These are phyloP conservation scores for Drosophila gunungcola DNA, from an alignment of 1,140 invertebrate genomes.

Conservation along the genomic window DNA sequence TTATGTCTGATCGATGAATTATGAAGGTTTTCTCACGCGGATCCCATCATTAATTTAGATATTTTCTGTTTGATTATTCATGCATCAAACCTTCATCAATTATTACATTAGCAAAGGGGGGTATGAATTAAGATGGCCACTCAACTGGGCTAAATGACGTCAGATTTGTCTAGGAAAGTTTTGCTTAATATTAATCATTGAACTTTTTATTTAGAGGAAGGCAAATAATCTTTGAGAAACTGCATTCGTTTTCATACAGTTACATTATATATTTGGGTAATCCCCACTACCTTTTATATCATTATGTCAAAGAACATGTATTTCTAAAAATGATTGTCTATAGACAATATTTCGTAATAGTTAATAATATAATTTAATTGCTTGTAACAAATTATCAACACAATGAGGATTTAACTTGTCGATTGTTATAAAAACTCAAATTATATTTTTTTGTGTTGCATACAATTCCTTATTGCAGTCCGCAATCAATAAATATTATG, in stretches of 20 bases:
- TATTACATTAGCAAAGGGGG: constrained; percentile 6
- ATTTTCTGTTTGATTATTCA: constrained; percentile 21
- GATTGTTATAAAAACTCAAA: not conserved
- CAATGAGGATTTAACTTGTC: not conserved
- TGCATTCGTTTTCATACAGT: not conserved
- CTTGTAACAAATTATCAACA: not conserved
- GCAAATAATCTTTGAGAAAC: constrained; percentile 1
- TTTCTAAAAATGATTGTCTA: not conserved
- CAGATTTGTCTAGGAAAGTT: not conserved
- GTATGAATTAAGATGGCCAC: not conserved
- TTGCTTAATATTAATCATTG: constrained; percentile 7
- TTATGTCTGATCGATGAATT: constrained; percentile 75
- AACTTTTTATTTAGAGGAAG: not conserved
- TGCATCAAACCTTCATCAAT: constrained; percentile 24
- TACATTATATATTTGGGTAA: not conserved
- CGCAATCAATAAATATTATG: no score
- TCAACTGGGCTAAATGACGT: not conserved
- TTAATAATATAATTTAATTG: constrained; percentile 15
- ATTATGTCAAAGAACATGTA: not conserved
- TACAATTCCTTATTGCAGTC: no score
- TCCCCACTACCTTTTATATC: not conserved
- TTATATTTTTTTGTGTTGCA: not conserved
- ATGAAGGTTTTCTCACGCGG: constrained; percentile 42
- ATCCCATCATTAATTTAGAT: constrained; percentile 23
- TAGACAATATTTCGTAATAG: constrained; percentile 7